Base-by-base conservation (phyloP, 2,797 vertebrate species). In the Platyrinchus mystaceus region DNA sequence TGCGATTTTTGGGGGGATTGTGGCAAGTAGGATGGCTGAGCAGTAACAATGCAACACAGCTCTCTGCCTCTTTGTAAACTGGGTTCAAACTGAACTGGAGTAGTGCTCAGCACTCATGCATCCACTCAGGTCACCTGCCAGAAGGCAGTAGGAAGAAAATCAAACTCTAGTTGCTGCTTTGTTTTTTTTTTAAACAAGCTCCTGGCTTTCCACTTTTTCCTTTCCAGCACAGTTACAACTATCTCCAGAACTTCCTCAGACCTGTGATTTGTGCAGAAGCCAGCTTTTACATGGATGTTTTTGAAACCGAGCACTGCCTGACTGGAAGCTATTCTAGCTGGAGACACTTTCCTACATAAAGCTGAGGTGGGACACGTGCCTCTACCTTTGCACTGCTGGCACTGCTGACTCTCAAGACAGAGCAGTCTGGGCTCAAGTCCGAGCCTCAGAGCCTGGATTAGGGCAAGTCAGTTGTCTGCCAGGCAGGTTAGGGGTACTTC, bases 161-260 rank as follows among this genome's bases (percentile, higher is more conserved):
- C 7, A 80, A 87, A 34, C 55, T 36, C n/a, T 43, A 23, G 12
- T 17, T 90, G 41, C 14, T 2, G 2, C 46, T 74, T 74, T 89
- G 32, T 41, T 73, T 86, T 44, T 76, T 69, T 86, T 85, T 75
- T 3, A 55, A 76, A 77, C 13, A 69, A 73, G 58, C 43, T 75
- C 39, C 79, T 27, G 37, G 9, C 8, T 67, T 92, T 90, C 32
- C 66, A 36, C 47, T 49, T 76, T 59, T 86, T 88, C 73, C 82
- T 91, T 90, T 91, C 69, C 89, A 94, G 53, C 26, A 70, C 21
- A 44, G 73, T 71, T 70, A 64, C 46, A 93, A 7, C 84, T 91
- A 94, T 84, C 82, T 81, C 41, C 89, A 92, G 87, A 80, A 75
- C 82, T 92, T 92, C 87, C 94, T 91, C 64, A 71, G 50, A 39